Conservation (phyloP, 2,888 invertebrate species). For the Aplocera efformata region DNA sequence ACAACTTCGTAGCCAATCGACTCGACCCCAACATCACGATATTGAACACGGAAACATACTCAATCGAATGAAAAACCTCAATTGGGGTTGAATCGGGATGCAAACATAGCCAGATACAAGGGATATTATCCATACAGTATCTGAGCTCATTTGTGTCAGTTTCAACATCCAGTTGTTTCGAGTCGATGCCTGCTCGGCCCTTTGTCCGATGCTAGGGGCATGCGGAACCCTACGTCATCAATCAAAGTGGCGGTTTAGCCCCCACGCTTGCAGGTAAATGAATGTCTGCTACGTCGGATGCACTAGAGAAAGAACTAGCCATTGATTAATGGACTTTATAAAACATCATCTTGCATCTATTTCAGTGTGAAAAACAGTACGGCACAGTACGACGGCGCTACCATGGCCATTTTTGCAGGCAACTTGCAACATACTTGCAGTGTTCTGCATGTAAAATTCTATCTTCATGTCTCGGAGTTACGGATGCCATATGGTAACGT, state of each 20-base stretch:
- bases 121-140: constrained; percentile 27
- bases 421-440: no score
- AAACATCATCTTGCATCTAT: constrained; percentile 6
- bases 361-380: not conserved
- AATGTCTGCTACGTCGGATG: constrained; percentile 28
- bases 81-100: constrained; percentile 27
- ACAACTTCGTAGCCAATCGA: constrained; percentile 11
- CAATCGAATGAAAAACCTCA: constrained; percentile 30
- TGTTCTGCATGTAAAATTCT: no score
- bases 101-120: constrained; percentile 24
- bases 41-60: constrained; percentile 21
- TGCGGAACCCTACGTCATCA: constrained; percentile 32
- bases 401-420: no score
- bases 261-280: constrained; percentile 52
- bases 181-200: constrained; percentile 41
- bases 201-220: constrained; percentile 68
- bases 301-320: constrained; percentile 23
- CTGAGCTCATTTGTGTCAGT: constrained; percentile 36
- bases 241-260: constrained; percentile 31
- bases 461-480: no score
- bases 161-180: constrained; percentile 57
- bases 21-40: not conserved
- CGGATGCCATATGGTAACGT: no score
- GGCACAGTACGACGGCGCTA: no score
- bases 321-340: constrained; percentile 15